Base-by-base conservation (phyloP, 1,140 invertebrate genomes). In the Macrostomum lignano region DNA sequence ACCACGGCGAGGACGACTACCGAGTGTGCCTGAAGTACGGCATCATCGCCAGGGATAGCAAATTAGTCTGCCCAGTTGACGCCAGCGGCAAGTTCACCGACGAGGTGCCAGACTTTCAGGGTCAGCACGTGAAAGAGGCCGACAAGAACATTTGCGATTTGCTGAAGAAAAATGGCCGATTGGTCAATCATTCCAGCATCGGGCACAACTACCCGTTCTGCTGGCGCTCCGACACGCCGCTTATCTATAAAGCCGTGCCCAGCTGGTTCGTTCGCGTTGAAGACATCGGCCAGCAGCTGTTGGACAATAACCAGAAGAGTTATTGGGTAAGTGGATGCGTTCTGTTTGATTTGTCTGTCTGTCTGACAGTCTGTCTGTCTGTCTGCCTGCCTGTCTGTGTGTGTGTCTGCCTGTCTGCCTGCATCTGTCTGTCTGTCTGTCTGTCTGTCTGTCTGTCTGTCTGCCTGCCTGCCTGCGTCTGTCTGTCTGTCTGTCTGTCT, bases 151-250 rank as follows among this genome's bases (percentile, higher is more conserved):
- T 98, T 25, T 76, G 88, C 10, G 73, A 81, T 32, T 51, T 67
- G 39, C 53, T 98, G 21, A 82, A 84, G 52, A 56, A 62, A 5
- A 61, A 61, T 2, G 72, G 71, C 1, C 65, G 71, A 39, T 52
- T 96, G 5, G 58, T 96, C 4, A 66, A 73, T 38, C 61, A 66
- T 36, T 64, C 69, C 3, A 71, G 73, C 35, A 61, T 68, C 2
- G 86, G 79, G 47, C 91, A 98, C 53, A 91, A 71, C 60, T 99
- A 99, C 58, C 91, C 91, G 13, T 96, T 77, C 51, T 98, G 91
- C 52, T 99, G 88, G 86, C 64, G 91, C 37, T 96, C 88, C 2
- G 86, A 98, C 45, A 98, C 86, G 0, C 88, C 91, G 0, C 65
- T 99, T 2, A 81, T 99, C 41, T 98, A 98, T 49, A 77, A 77